Percentiles rank a stretch among this genome's conserved stretches.
Conservation (phyloP, 1,140 invertebrate genomes). For the Vanessa atalanta region DNA sequence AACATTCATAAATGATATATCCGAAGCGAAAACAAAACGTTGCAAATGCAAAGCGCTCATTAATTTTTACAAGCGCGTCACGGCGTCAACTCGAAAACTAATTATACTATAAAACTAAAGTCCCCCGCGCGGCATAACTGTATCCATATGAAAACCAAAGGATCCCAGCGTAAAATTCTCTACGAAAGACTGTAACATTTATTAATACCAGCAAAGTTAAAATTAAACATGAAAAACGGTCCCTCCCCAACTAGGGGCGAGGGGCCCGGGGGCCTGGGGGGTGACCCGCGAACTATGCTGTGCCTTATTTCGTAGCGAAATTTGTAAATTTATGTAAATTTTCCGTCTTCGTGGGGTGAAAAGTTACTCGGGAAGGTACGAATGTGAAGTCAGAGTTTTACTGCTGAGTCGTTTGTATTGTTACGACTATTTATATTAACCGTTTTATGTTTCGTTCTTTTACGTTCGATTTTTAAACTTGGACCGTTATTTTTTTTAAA, state of each 20-base stretch:
- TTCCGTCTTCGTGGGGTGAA: slow-evolving; percentile 68
- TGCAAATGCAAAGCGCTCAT: slow-evolving; percentile 37
- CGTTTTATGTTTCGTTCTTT: slow-evolving; percentile 2
- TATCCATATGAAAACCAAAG: slow-evolving; percentile 59
- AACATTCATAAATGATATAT: background rate
- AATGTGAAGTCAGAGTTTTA: slow-evolving; percentile 46
- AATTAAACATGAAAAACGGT: slow-evolving; percentile 80
- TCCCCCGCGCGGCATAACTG: slow-evolving; percentile 64
- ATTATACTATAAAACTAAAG: slow-evolving; percentile 71
- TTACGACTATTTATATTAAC: slow-evolving; percentile 19
- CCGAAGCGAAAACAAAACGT: slow-evolving; percentile 4
- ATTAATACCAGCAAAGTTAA: slow-evolving; percentile 78
- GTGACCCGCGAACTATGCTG: slow-evolving; percentile 57
- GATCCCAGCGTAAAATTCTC: slow-evolving; percentile 70
- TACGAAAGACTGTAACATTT: slow-evolving; percentile 72
- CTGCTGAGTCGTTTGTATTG: slow-evolving; percentile 22
- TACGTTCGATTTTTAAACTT: background rate
- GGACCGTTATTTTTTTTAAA: background rate
- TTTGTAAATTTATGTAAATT: slow-evolving; percentile 80
- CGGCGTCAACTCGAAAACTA: slow-evolving; percentile 63
- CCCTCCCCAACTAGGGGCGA: slow-evolving; percentile 40
- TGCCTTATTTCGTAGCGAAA: slow-evolving; percentile 74
- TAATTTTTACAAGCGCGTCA: slow-evolving; percentile 51
- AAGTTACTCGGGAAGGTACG: slow-evolving; percentile 57
- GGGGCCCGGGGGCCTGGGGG: slow-evolving; percentile 26